Evolutionary conservation across 2,888 invertebrate genomes (phyloP), one percentile per base, ranked within the genome.

Genomic region (Eustalomyia histrio): DNA sequence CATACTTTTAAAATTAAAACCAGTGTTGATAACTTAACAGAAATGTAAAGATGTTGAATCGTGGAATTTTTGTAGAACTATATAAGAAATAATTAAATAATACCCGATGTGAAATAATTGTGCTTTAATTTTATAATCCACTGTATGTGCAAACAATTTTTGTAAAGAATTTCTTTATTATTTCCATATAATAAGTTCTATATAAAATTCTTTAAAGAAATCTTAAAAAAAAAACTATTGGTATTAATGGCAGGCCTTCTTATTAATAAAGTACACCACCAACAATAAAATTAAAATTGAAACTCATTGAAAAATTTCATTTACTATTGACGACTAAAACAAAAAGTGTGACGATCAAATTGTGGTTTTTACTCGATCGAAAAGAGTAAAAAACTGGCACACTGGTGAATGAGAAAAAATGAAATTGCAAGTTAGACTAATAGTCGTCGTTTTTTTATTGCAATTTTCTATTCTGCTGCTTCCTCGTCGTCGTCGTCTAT

Each of bases 341-440:
- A 58, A 73, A 47, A 76, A 33, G 43, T 57, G 52, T 63, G 52
- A 64, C 64, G 76, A 76, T 76, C 76, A 76, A 58, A 71, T 64
- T 76, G 39, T 43, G 33, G 24, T 33, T 63, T 60, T 5, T n/a
- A 47, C 14, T 63, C 69, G 61, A 76, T 76, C 55, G 43, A 61
- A 43, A 18, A 43, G 53, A 68, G 29, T 61, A 69, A 43, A 69
- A 43, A 24, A 21, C 43, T 24, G 21, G 17, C 39, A 68, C 52
- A 68, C 52, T 57, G 16, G 9, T 29, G 35, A 61, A 24, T 12
- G 39, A 75, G 50, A 24, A 50, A 61, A 72, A 24, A 60, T 17
- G 47, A 80, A 76, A 76, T 73, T 76, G 68, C 68, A 73, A 80
- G 47, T 76, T 57, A 80, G 80, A 80, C 80, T 60, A 55, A 53